phyloP scores from a whole-genome alignment of 2,888 invertebrate genomes.

The Campaea margaritaria region DNA sequence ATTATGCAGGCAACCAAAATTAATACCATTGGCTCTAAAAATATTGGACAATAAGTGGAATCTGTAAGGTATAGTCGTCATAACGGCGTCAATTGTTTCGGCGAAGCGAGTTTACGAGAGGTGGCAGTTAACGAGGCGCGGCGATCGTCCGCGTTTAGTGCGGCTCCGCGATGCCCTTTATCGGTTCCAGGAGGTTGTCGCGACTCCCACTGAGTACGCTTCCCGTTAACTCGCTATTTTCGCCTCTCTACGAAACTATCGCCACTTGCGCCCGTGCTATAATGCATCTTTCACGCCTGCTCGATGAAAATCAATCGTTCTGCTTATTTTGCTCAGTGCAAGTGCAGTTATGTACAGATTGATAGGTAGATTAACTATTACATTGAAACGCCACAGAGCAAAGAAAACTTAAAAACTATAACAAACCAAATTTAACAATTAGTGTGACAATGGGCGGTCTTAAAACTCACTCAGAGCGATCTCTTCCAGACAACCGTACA shows the following conservation, averaged over 20 bases:
- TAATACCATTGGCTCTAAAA: neutral
- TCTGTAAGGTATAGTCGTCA: constrained; percentile 8
- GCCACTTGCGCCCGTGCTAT: constrained; percentile 58
- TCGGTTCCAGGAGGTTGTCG: constrained; percentile 79
- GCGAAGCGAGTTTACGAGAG: constrained; percentile 77
- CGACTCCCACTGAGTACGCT: constrained; percentile 74
- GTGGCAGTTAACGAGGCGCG: constrained; percentile 77
- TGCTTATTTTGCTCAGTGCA: constrained; percentile 42
- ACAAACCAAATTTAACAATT: no score
- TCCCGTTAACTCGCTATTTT: constrained; percentile 80
- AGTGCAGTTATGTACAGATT: neutral
- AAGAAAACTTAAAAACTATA: no score
- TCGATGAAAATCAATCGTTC: constrained; percentile 57
- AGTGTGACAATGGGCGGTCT: no score
- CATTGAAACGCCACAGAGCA: no score
- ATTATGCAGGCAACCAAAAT: no score
- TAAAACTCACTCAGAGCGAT: no score
- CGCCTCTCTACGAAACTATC: constrained; percentile 73
- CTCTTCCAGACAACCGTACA: no score
- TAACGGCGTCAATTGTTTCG: constrained; percentile 67
- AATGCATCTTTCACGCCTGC: constrained; percentile 69
- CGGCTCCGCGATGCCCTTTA: constrained; percentile 71
- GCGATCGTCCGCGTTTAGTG: constrained; percentile 65
- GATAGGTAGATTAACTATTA: no score
- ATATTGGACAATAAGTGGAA: constrained; percentile 3